Percentiles rank a stretch among this genome's conserved stretches.
Evolutionary conservation across 2,888 invertebrate species (phyloP).

Genomic region (Ephialtes manifestator): DNA sequence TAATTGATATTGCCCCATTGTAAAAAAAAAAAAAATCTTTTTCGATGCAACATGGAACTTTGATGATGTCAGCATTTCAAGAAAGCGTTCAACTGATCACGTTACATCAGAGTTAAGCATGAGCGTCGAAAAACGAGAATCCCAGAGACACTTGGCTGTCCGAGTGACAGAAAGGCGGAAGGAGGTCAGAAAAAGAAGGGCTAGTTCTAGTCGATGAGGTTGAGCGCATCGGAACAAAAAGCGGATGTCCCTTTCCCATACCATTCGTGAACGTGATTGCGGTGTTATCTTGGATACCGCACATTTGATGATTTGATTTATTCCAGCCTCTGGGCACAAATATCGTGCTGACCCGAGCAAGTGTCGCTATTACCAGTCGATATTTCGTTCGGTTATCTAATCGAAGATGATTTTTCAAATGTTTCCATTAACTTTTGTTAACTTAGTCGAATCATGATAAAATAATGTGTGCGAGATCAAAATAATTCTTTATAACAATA

Average conservation of each 20-base stretch:
- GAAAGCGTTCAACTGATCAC: slow-evolving; percentile 1
- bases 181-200: slow-evolving; percentile 32
- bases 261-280: slow-evolving; percentile 36
- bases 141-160: slow-evolving; percentile 6
- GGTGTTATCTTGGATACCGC: slow-evolving; percentile 45
- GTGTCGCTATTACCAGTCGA: background rate
- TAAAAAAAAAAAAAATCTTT: too few relatives aligned
- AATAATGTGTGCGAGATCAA: background rate
- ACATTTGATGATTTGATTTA: slow-evolving; percentile 55
- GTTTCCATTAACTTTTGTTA: background rate
- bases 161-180: background rate
- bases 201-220: slow-evolving; percentile 43
- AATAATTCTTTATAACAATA: background rate
- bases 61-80: slow-evolving; percentile 5
- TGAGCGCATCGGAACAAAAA: slow-evolving; percentile 53
- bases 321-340: slow-evolving; percentile 49
- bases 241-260: slow-evolving; percentile 34
- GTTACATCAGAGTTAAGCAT: slow-evolving; percentile 20
- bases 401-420: background rate
- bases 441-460: background rate
- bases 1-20: too few relatives aligned
- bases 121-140: slow-evolving; percentile 17
- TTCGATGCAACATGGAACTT: background rate
- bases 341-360: slow-evolving; percentile 55
- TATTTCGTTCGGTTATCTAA: background rate